Evolutionary conservation across 2,113 vertebrate genomes (phyloP).

Genomic region (Vulpes vulpes): DNA sequence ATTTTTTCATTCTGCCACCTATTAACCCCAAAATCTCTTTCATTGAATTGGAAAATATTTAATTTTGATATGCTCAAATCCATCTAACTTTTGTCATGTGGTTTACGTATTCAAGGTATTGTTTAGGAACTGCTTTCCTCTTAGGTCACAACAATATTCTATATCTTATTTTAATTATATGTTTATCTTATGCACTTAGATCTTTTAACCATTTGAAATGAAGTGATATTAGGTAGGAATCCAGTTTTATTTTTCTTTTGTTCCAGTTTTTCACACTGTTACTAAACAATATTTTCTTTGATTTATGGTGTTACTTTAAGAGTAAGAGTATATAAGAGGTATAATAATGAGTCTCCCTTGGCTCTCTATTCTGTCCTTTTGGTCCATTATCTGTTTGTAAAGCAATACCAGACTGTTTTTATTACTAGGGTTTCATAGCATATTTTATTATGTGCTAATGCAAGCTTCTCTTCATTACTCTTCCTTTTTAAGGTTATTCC

Average conservation of each 20-base stretch:
- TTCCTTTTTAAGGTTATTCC: slow-evolving; percentile 38
- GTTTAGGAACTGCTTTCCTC: neutral
- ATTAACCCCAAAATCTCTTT: neutral
- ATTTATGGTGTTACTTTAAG: slow-evolving; percentile 23
- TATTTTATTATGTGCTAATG: slow-evolving; percentile 58
- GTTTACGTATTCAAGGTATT: neutral
- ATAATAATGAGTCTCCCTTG: neutral
- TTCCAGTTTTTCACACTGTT: neutral
- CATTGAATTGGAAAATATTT: neutral
- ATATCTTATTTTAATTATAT: slow-evolving; percentile 4
- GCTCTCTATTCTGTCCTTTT: neutral
- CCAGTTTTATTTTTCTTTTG: slow-evolving; percentile 9
- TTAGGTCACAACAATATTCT: neutral
- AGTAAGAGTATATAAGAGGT: neutral
- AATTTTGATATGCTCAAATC: neutral
- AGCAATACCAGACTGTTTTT: slow-evolving; percentile 39
- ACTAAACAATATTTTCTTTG: slow-evolving; percentile 58
- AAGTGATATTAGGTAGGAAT: neutral
- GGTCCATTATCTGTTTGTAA: slow-evolving; percentile 2
- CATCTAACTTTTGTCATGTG: neutral
- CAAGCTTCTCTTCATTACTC: neutral
- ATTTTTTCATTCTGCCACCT: neutral
- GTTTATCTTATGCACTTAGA: neutral
- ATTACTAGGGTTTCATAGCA: slow-evolving; percentile 19
- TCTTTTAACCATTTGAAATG: slow-evolving; percentile 23